Base-by-base conservation (phyloP, 2,888 invertebrate genomes). In the Cosmorhoe ocellata region DNA sequence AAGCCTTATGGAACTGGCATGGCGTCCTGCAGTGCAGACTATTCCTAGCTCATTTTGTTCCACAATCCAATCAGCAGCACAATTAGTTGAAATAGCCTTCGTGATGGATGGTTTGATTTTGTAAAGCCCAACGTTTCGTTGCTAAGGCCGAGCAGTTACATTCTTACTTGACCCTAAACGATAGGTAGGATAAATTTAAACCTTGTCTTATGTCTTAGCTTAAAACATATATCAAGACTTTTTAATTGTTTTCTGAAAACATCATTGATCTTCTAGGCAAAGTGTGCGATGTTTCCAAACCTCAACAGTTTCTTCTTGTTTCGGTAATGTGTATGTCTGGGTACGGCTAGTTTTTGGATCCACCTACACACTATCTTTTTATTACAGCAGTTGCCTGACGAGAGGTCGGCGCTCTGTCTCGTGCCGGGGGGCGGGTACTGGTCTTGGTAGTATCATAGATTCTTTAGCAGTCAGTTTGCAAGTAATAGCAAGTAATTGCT, bases 401-500 rank as follows among this genome's bases (percentile, higher is more conserved):
- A 22, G 34, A 69, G 72, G 70, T 69, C 71, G 71, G 58, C 66
- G 71, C 51, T 48, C 52, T 55, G 59, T 59, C 61, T 42, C 64
- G 60, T 70, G 62, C 62, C 62, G 65, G 71, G 74, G 73, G 79
- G 76, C 74, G 76, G 65, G 66, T 61, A 64, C 37, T 38, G 28
- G 28, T 13, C 33, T 37, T 41, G 45, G 32, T 46, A 38, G 27
- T 18, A 37, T 26, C 42, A 41, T 26, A 40, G 44, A 44, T 32
- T 30, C 10, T 11, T 26, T 3, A 39, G 10, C 40, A 34, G 48
- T 44, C 13, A 24, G 31, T 36, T 22, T 63, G 61, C 61, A 62
- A 59, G 64, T 76, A 76, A 81, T 79, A 70, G 70, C 71, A 56
- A 64, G 73, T 81, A 80, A 83, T 84, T 81, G 71, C 70, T 67